A percentile compares a stretch with the other conserved stretches of the same genome.
These are phyloP conservation scores for Parelbella ahira DNA, from an alignment of 2,888 invertebrate genomes.

Conservation along the genomic window DNA sequence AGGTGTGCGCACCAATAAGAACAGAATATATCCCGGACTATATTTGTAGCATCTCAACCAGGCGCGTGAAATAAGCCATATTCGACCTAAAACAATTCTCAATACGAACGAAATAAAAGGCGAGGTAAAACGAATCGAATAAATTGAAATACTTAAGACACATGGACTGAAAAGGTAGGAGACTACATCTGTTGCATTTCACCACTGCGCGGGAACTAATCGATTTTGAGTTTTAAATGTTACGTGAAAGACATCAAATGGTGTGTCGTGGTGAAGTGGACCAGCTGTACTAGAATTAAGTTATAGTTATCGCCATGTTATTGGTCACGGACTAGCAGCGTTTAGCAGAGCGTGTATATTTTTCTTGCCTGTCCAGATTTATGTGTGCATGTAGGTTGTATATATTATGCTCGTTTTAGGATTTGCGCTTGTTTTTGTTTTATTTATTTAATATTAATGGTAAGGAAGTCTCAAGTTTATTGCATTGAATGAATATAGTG, in stretches of 20 bases:
- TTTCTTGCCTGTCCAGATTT: too few relatives aligned
- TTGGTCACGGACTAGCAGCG: conserved; percentile 29
- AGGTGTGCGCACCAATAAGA: conserved; percentile 57
- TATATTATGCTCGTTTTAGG: too few relatives aligned
- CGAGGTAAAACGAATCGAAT: conserved; percentile 1
- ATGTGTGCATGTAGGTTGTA: too few relatives aligned
- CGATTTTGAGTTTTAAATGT: conserved; percentile 4
- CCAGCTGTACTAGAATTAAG: conserved; percentile 37
- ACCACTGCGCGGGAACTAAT: neutral
- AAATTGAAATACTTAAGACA: conserved; percentile 22
- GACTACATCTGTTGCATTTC: conserved; percentile 20
- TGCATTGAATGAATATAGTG: too few relatives aligned
- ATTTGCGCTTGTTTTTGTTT: too few relatives aligned
- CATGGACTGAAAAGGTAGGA: conserved; percentile 17
- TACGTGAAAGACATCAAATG: neutral
- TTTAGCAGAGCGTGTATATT: conserved; percentile 28
- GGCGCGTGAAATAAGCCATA: conserved; percentile 4
- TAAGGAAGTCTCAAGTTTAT: too few relatives aligned
- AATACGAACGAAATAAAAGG: conserved; percentile 1
- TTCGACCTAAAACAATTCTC: conserved; percentile 4
- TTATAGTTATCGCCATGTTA: conserved; percentile 45
- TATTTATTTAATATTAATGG: too few relatives aligned
- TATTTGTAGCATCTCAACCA: conserved; percentile 28
- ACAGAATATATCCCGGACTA: conserved; percentile 34
- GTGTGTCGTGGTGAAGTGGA: conserved; percentile 10